phyloP scores from a whole-genome alignment of 2,797 vertebrate species.

The Fistularia commersonii region DNA sequence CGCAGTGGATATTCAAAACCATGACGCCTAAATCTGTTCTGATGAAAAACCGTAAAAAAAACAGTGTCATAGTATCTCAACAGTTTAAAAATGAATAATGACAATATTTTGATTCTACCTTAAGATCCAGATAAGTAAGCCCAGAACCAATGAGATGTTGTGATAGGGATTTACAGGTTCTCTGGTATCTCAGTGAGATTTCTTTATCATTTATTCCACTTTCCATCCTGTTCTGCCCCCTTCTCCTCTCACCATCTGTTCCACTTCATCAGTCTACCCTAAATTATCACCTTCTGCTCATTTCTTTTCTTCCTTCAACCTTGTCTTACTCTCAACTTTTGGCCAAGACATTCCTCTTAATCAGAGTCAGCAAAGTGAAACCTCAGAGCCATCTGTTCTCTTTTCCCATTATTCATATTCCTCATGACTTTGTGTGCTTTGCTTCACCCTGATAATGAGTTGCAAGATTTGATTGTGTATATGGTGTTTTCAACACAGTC shows the following conservation, averaged over 20 bases:
- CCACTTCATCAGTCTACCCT: constrained; percentile 10
- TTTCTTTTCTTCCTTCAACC: constrained; percentile 6
- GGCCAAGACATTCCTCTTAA: constrained; percentile 49
- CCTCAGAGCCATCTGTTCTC: constrained; percentile 48
- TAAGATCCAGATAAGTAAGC: not conserved
- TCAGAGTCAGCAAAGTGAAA: constrained; percentile 45
- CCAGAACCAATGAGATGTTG: not conserved
- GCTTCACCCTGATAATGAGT: constrained; percentile 39
- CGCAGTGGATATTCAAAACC: not conserved
- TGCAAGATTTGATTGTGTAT: constrained; percentile 6
- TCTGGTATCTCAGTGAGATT: not conserved
- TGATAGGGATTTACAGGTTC: no score
- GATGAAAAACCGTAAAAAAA: constrained; percentile 7
- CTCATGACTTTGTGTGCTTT: constrained; percentile 16
- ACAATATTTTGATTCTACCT: constrained; percentile 1
- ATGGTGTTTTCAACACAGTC: constrained; percentile 34
- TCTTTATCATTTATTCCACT: no score
- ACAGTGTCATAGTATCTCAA: not conserved
- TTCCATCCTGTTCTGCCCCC: not conserved
- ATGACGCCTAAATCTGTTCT: not conserved
- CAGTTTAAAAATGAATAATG: not conserved
- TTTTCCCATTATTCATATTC: constrained; percentile 48
- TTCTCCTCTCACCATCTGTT: constrained; percentile 8
- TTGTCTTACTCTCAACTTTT: constrained; percentile 9
- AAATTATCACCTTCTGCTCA: constrained; percentile 6